phyloP scores from a whole-genome alignment of 2,888 invertebrate genomes.

The Drosophila koepferae region DNA sequence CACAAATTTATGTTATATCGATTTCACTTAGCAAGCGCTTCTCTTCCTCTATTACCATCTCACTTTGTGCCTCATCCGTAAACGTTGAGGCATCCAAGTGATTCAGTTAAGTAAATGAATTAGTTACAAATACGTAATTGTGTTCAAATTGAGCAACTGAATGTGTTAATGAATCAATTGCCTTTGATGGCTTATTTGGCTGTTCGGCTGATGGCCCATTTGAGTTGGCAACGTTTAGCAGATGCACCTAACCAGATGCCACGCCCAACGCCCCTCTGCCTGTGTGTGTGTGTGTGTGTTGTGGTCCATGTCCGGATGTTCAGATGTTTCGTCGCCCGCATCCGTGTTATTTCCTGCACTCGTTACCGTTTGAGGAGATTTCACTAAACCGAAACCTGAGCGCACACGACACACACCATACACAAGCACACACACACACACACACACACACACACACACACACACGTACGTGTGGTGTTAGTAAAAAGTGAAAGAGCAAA shows the following conservation, averaged over 20 bases:
- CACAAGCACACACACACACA: constrained; percentile 9
- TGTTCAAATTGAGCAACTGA: constrained; percentile 3
- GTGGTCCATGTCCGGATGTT: constrained; percentile 12
- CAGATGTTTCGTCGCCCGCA: constrained; percentile 27
- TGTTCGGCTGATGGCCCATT: constrained; percentile 2
- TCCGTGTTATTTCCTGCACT: constrained; percentile 58
- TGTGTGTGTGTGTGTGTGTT: background rate
- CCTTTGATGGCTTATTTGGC: constrained; percentile 7
- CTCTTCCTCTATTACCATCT: background rate
- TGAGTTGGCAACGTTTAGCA: constrained; percentile 11
- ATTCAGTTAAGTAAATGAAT: background rate
- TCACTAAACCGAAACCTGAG: constrained; percentile 47
- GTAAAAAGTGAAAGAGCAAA: constrained; percentile 74
- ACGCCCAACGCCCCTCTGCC: too few relatives aligned
- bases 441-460: constrained; percentile 20
- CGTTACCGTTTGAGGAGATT: constrained; percentile 50
- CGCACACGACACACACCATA: constrained; percentile 21
- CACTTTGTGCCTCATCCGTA: background rate
- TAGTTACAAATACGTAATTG: background rate
- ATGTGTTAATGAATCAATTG: constrained; percentile 12
- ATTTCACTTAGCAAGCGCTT: background rate
- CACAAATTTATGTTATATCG: background rate
- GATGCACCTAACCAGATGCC: constrained; percentile 1
- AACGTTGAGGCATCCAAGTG: background rate
- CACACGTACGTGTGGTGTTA: constrained; percentile 5